Evolutionary conservation across 2,888 invertebrate genomes (phyloP), one percentile per base, ranked within the genome.

Genomic region (Polydrusus pterygomalis): DNA sequence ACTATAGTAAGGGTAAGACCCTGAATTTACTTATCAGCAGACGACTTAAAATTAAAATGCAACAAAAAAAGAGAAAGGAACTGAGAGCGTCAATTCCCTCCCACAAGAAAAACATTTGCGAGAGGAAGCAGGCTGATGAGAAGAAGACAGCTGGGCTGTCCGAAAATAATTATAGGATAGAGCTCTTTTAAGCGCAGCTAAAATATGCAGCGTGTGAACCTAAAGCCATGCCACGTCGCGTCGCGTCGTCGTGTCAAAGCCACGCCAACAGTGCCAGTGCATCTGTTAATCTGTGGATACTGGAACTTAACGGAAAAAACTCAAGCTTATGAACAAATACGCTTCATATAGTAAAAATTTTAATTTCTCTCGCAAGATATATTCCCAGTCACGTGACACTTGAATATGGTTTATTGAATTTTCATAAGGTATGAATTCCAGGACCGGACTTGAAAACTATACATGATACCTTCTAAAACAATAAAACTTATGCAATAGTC

Each of bases 61-160:
- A 30, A 54, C n/a, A 54, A 11, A 54, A 25, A 54, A 54, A 51
- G 13, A 25, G 13, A 25, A 54, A 54, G 13, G 6, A 54, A 25
- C 54, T 0, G 9, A 30, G 30, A 54, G 25, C 49, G 49, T 34
- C 13, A n/a, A 49, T 49, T 49, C 47, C 49, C 65, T 65, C 65
- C 65, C 47, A 65, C 65, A 65, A 65, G 47, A 70, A 49, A 43
- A 43, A 70, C 62, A 47, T 73, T 68, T 63, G 64, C 30, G 73
- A 72, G 56, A 69, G 75, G 70, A 71, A 80, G 78, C 81, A 81
- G 84, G 81, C 81, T 87, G 87, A 87, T 87, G 87, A 83, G 87
- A 87, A 87, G 83, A 84, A 86, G 87, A 87, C 87, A 87, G 87
- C 87, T 87, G 87, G 83, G 82, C 81, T 81, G 82, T 80, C 81